These are phyloP conservation scores for Alectoris magna DNA, from an alignment of 2,797 vertebrate genomes.

Conservation along the genomic window DNA sequence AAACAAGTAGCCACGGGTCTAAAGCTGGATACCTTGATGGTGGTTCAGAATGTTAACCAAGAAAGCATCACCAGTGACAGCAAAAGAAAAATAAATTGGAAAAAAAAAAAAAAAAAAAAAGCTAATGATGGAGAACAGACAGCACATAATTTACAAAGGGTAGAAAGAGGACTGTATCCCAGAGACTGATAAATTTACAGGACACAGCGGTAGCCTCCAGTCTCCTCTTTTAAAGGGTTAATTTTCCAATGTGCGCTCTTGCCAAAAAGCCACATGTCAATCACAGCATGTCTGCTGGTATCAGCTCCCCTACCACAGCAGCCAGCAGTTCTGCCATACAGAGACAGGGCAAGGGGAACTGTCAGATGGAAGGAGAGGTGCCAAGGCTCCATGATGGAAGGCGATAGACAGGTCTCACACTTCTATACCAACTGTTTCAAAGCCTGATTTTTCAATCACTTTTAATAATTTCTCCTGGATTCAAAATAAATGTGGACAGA, in stretches of 20 bases:
- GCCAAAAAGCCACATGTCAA: not conserved
- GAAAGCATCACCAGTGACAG: not conserved
- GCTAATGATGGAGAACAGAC: not conserved
- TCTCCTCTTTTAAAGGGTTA: not conserved
- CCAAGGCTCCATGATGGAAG: conserved; percentile 51
- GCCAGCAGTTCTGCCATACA: conserved; percentile 5
- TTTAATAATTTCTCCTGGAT: conserved; percentile 64
- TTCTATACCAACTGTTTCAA: conserved; percentile 50
- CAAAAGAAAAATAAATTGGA: not conserved
- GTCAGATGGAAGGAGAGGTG: conserved; percentile 28
- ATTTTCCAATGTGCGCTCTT: not conserved
- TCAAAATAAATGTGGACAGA: conserved; percentile 66
- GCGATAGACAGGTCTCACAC: conserved; percentile 61
- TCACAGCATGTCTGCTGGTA: not conserved
- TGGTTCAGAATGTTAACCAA: not conserved
- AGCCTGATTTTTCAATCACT: conserved; percentile 68
- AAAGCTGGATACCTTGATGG: not conserved
- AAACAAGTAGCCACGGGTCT: not conserved
- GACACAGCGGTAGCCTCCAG: not conserved
- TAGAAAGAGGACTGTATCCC: not conserved
- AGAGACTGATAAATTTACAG: not conserved
- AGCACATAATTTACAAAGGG: not conserved
- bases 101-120: not conserved
- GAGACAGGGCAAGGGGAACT: not conserved
- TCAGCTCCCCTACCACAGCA: not conserved